A percentile compares a stretch with the other conserved stretches of the same genome.
Evolutionary conservation across 53 echinoderm and acorn worm species (phyloP).

Genomic region (Echinarachnius parma): DNA sequence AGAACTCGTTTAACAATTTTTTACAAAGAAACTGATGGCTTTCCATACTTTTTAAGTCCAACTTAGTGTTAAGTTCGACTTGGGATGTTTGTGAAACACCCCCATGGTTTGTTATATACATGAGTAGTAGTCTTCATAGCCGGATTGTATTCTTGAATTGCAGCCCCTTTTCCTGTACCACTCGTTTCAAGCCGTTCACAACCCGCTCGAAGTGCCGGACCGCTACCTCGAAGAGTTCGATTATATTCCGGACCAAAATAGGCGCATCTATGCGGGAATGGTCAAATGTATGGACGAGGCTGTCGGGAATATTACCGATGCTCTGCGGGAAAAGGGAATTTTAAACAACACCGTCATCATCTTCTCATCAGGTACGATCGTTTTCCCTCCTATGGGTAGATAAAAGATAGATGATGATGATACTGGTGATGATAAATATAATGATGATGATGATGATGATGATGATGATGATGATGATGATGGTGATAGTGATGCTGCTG

Average conservation of each 20-base stretch:
- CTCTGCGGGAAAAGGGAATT: conserved; percentile 48
- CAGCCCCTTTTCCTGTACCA: conserved; percentile 71
- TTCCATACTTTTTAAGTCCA: too few relatives aligned
- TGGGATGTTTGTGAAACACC: too few relatives aligned
- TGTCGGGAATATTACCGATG: conserved; percentile 54
- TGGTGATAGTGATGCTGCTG: too few relatives aligned
- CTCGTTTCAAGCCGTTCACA: conserved; percentile 66
- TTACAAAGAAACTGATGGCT: too few relatives aligned
- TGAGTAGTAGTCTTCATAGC: not conserved
- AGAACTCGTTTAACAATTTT: too few relatives aligned
- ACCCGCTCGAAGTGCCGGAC: conserved; percentile 55
- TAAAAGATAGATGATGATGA: too few relatives aligned
- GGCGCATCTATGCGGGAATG: conserved; percentile 57
- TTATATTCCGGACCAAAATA: conserved; percentile 19
- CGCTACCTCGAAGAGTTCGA: conserved; percentile 42
- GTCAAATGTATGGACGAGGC: conserved; percentile 74
- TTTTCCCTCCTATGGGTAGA: too few relatives aligned
- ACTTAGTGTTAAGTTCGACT: too few relatives aligned
- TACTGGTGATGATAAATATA: too few relatives aligned
- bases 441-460: too few relatives aligned
- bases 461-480: too few relatives aligned
- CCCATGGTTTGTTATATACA: not conserved
- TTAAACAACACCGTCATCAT: conserved; percentile 63
- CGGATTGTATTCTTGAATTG: too few relatives aligned
- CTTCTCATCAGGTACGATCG: conserved; percentile 69